Evolutionary conservation across 2,113 vertebrate species (phyloP).

Genomic region (Anthoscopus minutus): DNA sequence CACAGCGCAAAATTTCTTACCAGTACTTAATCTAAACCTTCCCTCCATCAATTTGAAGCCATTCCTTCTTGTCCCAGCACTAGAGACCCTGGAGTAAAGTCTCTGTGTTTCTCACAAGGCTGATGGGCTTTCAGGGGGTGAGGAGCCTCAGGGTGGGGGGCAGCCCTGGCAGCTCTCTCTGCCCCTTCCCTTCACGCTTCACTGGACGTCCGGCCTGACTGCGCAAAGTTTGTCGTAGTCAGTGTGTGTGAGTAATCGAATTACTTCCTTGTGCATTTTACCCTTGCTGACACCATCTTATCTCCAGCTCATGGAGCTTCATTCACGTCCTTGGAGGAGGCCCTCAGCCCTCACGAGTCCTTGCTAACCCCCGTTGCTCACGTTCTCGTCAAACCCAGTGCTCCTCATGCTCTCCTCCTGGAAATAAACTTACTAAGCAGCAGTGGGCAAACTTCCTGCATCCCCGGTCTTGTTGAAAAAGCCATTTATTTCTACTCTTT

Average conservation of each 20-base stretch:
- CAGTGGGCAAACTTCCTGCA: background rate
- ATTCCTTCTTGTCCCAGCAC: background rate
- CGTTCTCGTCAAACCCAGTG: background rate
- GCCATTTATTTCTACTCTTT: background rate
- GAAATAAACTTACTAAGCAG: background rate
- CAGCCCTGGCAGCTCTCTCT: background rate
- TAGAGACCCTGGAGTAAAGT: background rate
- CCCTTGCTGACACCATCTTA: constrained; percentile 18
- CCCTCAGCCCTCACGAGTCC: background rate
- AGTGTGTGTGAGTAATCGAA: constrained; percentile 47
- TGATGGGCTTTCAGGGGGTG: background rate
- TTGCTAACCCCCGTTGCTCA: background rate
- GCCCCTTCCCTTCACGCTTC: constrained; percentile 29
- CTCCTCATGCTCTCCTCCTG: background rate
- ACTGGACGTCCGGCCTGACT: background rate
- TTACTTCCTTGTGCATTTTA: constrained; percentile 31
- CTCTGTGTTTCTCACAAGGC: background rate
- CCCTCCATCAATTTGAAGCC: background rate
- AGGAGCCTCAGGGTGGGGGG: background rate
- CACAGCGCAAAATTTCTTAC: background rate
- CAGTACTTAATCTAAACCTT: background rate
- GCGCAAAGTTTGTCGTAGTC: background rate
- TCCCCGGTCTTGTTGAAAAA: background rate
- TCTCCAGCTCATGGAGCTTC: constrained; percentile 19
- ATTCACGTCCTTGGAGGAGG: background rate